phyloP scores from a whole-genome alignment of 2,888 invertebrate genomes.

The Drosophila buzzatii region DNA sequence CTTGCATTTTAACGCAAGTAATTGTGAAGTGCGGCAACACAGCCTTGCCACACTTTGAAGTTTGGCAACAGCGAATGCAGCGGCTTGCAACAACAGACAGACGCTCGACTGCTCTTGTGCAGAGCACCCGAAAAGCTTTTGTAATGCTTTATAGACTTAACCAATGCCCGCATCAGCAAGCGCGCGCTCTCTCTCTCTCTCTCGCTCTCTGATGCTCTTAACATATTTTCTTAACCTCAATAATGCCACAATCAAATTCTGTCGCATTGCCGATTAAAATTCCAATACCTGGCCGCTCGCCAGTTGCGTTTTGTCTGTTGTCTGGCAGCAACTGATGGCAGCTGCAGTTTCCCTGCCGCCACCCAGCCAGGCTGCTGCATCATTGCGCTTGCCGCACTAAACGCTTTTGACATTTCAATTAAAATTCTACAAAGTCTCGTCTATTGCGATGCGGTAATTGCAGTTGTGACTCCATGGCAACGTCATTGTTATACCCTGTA shows the following conservation, averaged over 20 bases:
- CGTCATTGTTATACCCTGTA: slow-evolving; percentile 41
- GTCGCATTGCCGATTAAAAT: slow-evolving; percentile 76
- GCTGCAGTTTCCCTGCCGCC: not conserved
- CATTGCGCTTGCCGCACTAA: slow-evolving; percentile 66
- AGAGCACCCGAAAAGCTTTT: slow-evolving; percentile 4
- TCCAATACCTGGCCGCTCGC: slow-evolving; percentile 60
- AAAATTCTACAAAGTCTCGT: slow-evolving; percentile 75
- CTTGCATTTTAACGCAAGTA: not conserved
- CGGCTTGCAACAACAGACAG: not conserved
- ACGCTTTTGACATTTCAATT: slow-evolving; percentile 81
- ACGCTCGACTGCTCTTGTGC: too few species aligned
- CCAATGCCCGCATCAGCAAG: slow-evolving; percentile 14
- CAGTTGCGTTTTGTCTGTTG: slow-evolving; percentile 36
- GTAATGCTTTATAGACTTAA: slow-evolving; percentile 37
- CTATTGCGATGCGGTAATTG: slow-evolving; percentile 66
- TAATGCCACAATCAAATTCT: slow-evolving; percentile 77
- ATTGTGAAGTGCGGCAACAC: slow-evolving; percentile 24
- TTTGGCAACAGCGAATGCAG: slow-evolving; percentile 29
- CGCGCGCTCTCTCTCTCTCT: not conserved
- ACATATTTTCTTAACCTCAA: slow-evolving; percentile 76
- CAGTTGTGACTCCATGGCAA: slow-evolving; percentile 22
- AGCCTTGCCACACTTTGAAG: slow-evolving; percentile 2
- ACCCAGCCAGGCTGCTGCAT: slow-evolving; percentile 33
- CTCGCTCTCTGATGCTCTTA: slow-evolving; percentile 42
- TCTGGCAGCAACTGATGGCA: not conserved